These are phyloP conservation scores for Masnerella sp. DNA, from an alignment of 2,888 invertebrate genomes.

Conservation along the genomic window DNA sequence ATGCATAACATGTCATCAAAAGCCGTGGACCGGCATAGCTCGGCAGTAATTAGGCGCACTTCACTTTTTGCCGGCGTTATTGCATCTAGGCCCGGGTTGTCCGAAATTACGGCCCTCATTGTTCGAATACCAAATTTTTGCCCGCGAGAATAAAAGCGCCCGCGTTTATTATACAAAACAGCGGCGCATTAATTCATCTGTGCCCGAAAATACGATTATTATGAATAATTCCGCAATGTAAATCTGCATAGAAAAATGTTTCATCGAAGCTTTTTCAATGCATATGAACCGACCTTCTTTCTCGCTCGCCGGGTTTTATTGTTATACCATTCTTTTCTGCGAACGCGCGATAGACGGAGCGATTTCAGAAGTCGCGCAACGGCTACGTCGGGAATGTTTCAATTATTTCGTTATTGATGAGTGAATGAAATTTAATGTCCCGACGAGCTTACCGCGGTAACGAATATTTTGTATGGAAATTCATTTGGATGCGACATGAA, in stretches of 20 bases:
- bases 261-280: conserved; percentile 12
- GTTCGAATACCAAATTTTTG: conserved; percentile 38
- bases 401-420: no score
- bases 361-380: no score
- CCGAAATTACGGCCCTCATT: conserved; percentile 31
- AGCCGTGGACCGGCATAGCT: conserved; percentile 17
- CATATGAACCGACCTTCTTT: conserved; percentile 2
- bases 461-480: no score
- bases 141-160: conserved; percentile 23
- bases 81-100: conserved; percentile 7
- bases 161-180: conserved; percentile 35
- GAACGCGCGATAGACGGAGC: no score
- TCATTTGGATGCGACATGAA: no score
- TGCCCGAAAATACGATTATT: conserved; percentile 20
- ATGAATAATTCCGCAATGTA: conserved; percentile 16
- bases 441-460: no score
- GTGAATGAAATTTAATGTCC: no score
- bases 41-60: conserved; percentile 29
- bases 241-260: conserved; percentile 17
- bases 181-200: conserved; percentile 20
- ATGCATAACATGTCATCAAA: conserved; percentile 30
- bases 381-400: no score
- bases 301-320: no score
- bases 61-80: conserved; percentile 14
- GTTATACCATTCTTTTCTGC: no score